phyloP scores from a whole-genome alignment of 2,888 invertebrate species.

The Drosophila anceps region DNA sequence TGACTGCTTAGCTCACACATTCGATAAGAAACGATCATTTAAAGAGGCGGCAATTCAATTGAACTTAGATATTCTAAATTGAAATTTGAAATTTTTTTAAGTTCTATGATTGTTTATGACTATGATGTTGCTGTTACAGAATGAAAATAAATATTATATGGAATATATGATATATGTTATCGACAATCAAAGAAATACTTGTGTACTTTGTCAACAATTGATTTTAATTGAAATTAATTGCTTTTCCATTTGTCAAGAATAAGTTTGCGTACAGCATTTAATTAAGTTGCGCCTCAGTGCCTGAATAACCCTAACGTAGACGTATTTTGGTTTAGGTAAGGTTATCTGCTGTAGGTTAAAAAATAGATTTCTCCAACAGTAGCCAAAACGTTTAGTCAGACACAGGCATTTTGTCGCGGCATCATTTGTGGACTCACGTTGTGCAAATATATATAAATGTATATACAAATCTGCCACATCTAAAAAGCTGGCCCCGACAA shows the following conservation, averaged over 20 bases:
- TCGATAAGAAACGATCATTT: constrained; percentile 34
- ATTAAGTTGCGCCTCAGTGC: constrained; percentile 30
- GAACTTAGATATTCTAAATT: not conserved
- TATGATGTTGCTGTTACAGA: not conserved
- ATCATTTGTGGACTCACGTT: constrained; percentile 80
- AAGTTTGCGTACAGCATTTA: not conserved
- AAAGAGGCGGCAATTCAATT: not conserved
- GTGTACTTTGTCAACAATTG: constrained; percentile 39
- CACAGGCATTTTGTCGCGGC: constrained; percentile 63
- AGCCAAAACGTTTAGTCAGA: constrained; percentile 37
- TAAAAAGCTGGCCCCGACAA: constrained; percentile 35
- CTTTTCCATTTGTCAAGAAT: constrained; percentile 8
- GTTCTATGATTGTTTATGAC: not conserved
- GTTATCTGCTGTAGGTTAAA: constrained; percentile 52
- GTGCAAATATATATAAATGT: constrained; percentile 64
- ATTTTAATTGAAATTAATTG: constrained; percentile 53
- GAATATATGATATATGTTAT: too few species aligned
- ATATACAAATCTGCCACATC: constrained; percentile 33
- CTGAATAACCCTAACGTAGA: constrained; percentile 41
- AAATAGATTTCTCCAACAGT: constrained; percentile 43
- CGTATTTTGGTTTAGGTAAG: constrained; percentile 28
- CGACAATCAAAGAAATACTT: not conserved
- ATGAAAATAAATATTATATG: too few species aligned
- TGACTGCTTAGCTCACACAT: not conserved
- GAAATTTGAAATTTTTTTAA: not conserved